Percentiles rank a stretch among this genome's conserved stretches.
Evolutionary conservation across 2,797 vertebrate genomes (phyloP).

Genomic region (Gobio occitaniae): DNA sequence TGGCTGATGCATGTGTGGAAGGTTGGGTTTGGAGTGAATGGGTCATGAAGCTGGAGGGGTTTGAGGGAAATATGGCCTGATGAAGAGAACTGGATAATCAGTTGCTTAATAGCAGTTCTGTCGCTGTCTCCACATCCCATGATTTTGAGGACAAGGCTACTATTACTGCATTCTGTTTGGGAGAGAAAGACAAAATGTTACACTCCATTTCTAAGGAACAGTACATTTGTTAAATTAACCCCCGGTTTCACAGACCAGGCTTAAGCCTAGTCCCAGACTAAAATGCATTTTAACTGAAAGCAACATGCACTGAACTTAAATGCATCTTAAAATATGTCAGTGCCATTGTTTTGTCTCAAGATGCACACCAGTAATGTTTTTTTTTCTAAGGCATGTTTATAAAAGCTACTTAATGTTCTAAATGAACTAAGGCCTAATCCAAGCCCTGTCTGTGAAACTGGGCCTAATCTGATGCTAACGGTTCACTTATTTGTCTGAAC

Average conservation of each 20-base stretch:
- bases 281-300: no score
- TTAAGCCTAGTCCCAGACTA: no score
- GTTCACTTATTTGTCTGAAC: neutral
- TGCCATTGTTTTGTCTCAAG: no score
- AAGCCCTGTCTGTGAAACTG: no score
- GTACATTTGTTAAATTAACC: neutral
- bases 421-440: no score
- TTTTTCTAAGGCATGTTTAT: no score
- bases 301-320: no score
- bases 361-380: no score
- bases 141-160: constrained; percentile 99
- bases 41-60: constrained; percentile 67
- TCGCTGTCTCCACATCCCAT: constrained; percentile 98
- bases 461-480: neutral
- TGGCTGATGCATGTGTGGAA: constrained; percentile 16
- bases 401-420: no score
- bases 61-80: constrained; percentile 77
- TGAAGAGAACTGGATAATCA: constrained; percentile 81
- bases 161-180: constrained; percentile 96
- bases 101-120: constrained; percentile 98
- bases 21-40: constrained; percentile 55
- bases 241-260: no score
- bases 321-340: no score
- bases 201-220: neutral
- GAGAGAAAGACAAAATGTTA: neutral